phyloP scores from a whole-genome alignment of 2,797 vertebrate genomes.

The Oreochromis grahami region DNA sequence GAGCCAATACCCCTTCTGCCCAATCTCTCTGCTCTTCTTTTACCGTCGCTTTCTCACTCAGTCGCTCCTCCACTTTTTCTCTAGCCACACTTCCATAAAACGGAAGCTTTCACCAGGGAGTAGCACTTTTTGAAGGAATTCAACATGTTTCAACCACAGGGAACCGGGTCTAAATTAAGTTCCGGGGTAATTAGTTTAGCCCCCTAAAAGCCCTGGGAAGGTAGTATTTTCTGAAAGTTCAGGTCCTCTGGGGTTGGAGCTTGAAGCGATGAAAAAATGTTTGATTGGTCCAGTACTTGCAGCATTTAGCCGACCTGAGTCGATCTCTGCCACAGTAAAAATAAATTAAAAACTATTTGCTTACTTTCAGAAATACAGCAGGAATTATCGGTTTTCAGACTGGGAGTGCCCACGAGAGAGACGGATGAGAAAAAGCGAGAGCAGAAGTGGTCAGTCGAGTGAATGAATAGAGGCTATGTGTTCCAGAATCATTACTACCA shows the following conservation, averaged over 20 bases:
- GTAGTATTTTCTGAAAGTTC: not conserved
- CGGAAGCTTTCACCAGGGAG: not conserved
- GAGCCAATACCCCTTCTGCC: slow-evolving; percentile 14
- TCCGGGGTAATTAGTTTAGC: not conserved
- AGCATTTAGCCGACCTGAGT: not conserved
- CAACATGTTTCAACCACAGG: not conserved
- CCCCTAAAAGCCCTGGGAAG: not conserved
- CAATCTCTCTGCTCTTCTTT: not conserved
- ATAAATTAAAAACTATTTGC: not conserved
- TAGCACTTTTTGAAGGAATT: not conserved
- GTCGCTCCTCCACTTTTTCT: not conserved
- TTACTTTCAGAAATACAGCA: not conserved
- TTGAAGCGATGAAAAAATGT: not conserved
- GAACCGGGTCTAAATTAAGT: not conserved
- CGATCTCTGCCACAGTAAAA: not conserved
- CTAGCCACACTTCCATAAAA: not conserved
- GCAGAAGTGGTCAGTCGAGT: not conserved
- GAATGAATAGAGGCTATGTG: not conserved
- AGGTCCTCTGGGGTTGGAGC: not conserved
- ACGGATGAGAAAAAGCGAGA: rapidly evolving
- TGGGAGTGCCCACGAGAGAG: not conserved
- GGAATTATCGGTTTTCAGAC: not conserved
- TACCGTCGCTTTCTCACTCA: slow-evolving; percentile 13
- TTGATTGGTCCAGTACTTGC: not conserved
- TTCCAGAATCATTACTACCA: not conserved